These are phyloP conservation scores for Branchinecta lindahli DNA, from an alignment of 1,140 invertebrate species.

Conservation along the genomic window DNA sequence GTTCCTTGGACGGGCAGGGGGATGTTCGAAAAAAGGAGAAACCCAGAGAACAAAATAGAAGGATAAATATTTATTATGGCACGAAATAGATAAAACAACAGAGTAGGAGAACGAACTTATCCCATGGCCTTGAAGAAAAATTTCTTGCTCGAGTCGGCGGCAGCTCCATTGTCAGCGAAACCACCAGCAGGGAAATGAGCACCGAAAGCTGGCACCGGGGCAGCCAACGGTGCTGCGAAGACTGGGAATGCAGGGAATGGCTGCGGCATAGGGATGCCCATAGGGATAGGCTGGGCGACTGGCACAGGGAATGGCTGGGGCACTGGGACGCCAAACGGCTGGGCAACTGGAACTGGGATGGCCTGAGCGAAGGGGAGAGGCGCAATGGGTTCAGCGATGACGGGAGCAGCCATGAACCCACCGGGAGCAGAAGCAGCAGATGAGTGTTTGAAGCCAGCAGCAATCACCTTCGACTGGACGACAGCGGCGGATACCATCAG, in stretches of 20 bases:
- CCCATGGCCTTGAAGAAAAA: slow-evolving; percentile 10
- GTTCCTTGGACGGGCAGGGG: no score
- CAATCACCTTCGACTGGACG: no score
- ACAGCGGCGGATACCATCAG: no score
- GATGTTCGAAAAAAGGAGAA: no score
- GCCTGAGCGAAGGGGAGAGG: neutral
- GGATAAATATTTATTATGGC: no score
- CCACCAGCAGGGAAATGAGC: neutral
- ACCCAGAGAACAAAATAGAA: no score
- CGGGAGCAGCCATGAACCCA: no score
- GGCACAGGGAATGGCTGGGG: neutral
- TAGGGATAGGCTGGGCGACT: neutral
- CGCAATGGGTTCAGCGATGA: neutral
- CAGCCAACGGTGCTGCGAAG: neutral
- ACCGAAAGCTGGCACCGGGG: neutral
- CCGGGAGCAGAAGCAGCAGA: no score
- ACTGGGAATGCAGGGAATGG: neutral
- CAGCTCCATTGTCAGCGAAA: neutral
- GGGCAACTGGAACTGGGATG: neutral
- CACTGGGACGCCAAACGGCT: neutral
- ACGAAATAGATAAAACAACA: no score
- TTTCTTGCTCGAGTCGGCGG: neutral
- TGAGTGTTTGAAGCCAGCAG: no score
- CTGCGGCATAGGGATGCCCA: neutral
- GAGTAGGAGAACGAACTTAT: no score